phyloP scores from a whole-genome alignment of 2,113 vertebrate species.

The Plecotus auritus region DNA sequence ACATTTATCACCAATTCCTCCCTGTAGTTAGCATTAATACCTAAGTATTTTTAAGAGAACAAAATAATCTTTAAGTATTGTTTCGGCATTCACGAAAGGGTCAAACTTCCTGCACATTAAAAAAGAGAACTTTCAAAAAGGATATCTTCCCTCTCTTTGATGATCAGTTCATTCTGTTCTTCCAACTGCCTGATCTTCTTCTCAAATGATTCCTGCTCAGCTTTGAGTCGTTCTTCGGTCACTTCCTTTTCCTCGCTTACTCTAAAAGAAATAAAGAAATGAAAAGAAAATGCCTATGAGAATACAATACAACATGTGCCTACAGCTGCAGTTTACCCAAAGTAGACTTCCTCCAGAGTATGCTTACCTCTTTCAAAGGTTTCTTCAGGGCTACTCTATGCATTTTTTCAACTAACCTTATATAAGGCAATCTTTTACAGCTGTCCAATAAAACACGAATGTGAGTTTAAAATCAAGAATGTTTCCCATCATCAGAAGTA shows the following conservation, averaged over 20 bases:
- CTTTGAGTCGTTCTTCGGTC: conserved; percentile 89
- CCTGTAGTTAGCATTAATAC: not conserved
- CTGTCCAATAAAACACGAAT: not conserved
- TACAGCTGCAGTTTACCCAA: not conserved
- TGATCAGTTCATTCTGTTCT: conserved; percentile 91
- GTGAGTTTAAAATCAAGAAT: not conserved
- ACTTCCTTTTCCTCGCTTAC: conserved; percentile 96
- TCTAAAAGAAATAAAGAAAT: conserved; percentile 79
- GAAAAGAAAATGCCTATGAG: conserved; percentile 12
- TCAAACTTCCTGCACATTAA: conserved; percentile 50
- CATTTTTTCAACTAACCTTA: not conserved
- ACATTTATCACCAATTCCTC: conserved; percentile 1
- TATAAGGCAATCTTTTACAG: conserved; percentile 17
- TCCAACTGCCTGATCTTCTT: conserved; percentile 94
- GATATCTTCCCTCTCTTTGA: conserved; percentile 96
- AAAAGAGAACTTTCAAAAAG: conserved; percentile 81
- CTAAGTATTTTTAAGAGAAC: conserved; percentile 27
- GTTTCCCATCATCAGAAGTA: conserved; percentile 1
- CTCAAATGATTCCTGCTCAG: conserved; percentile 93
- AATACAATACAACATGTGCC: conserved; percentile 34
- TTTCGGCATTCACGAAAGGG: conserved; percentile 53
- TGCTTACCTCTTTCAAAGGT: not conserved
- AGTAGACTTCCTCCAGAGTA: conserved; percentile 12
- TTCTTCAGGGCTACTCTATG: not conserved
- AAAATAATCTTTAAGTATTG: conserved; percentile 32